Conservation (phyloP, 2,113 vertebrate genomes). For the Cochlearius cochlearius region DNA sequence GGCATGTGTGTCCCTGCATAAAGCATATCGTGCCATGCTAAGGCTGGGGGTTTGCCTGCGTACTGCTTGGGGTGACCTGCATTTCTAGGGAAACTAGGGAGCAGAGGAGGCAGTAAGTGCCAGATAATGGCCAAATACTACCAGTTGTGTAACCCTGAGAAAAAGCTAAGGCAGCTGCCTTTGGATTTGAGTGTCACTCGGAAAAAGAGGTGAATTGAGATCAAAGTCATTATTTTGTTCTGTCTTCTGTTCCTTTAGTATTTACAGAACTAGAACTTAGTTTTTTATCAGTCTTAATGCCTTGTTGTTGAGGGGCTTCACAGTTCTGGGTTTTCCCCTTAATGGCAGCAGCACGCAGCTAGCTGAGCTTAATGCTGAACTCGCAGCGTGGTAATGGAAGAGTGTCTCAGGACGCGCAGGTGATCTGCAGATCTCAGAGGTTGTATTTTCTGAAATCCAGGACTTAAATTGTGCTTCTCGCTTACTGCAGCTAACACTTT, state of each 20-base stretch:
- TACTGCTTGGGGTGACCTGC: not conserved
- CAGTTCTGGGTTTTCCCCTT: not conserved
- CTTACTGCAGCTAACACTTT: not conserved
- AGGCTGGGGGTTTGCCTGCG: not conserved
- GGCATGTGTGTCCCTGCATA: accelerated
- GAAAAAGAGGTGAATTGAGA: not conserved
- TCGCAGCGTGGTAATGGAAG: accelerated
- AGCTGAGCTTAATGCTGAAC: not conserved
- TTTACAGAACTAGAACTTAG: not conserved
- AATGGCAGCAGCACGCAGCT: not conserved
- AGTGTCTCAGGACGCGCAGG: not conserved
- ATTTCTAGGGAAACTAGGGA: not conserved
- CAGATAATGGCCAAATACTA: not conserved
- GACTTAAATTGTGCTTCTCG: not conserved
- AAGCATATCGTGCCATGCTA: accelerated
- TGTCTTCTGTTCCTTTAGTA: not conserved
- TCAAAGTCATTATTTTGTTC: not conserved
- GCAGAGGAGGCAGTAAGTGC: not conserved
- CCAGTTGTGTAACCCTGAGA: not conserved
- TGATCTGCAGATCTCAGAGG: not conserved
- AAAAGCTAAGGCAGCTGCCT: not conserved
- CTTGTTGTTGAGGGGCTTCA: not conserved
- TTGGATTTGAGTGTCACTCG: not conserved
- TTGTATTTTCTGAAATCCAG: not conserved
- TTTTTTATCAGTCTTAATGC: not conserved